These are phyloP conservation scores for Tinamus major DNA, from an alignment of 2,797 vertebrate species.

Conservation along the genomic window DNA sequence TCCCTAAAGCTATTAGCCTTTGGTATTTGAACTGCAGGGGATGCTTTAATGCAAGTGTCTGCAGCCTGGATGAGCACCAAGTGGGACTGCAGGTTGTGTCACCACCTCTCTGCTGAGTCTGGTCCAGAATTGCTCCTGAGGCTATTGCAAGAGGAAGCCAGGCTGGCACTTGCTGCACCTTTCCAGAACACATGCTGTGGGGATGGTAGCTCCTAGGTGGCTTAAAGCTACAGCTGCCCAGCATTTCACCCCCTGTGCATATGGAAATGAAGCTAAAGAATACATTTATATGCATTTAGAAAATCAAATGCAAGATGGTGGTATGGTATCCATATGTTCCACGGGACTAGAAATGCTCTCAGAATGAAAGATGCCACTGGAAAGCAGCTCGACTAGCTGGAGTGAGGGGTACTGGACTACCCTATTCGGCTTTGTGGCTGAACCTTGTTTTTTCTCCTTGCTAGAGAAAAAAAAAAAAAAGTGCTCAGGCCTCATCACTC, in stretches of 20 bases:
- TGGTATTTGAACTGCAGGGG: background rate
- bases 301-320: background rate
- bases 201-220: background rate
- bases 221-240: background rate
- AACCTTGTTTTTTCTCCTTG: background rate
- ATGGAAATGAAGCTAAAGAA: background rate
- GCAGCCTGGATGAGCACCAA: background rate
- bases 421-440: accelerated
- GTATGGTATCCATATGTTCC: background rate
- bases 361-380: background rate
- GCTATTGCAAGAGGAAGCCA: background rate
- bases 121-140: background rate
- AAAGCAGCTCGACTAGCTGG: background rate
- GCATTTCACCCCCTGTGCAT: accelerated
- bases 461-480: background rate
- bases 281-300: accelerated
- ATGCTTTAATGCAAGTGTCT: accelerated
- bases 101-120: accelerated
- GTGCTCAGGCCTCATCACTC: background rate
- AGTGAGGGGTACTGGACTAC: background rate
- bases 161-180: background rate
- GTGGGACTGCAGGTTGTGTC: background rate
- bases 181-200: background rate
- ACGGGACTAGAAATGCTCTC: accelerated
- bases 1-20: background rate